A percentile compares a stretch with the other conserved stretches of the same genome.
These are phyloP conservation scores for Acomys russatus DNA, from an alignment of 2,797 vertebrate species.

Conservation along the genomic window DNA sequence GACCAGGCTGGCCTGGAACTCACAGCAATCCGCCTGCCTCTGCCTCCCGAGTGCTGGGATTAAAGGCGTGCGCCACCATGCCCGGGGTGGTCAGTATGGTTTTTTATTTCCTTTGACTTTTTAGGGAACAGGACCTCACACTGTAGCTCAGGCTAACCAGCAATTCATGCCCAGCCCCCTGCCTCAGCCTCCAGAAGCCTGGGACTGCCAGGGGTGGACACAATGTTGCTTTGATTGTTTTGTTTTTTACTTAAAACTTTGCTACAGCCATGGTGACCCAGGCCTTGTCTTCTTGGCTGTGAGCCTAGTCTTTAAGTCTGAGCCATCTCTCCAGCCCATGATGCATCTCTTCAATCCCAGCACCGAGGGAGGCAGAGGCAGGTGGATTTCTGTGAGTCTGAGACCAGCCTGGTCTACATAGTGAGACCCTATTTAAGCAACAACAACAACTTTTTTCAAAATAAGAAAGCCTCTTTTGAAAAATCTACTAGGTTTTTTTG, in stretches of 20 bases:
- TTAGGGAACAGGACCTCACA: too few relatives aligned
- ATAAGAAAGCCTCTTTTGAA: not conserved
- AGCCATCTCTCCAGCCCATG: not conserved
- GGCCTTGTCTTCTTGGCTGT: not conserved
- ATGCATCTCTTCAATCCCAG: not conserved
- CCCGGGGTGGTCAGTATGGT: not conserved
- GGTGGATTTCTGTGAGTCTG: not conserved
- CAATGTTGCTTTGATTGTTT: not conserved
- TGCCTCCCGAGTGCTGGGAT: too few relatives aligned
- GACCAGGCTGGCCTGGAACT: too few relatives aligned
- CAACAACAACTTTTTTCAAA: slow-evolving; percentile 11
- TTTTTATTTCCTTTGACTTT: not conserved
- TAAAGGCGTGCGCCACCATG: too few relatives aligned
- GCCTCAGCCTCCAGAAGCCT: not conserved
- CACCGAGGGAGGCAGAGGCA: not conserved
- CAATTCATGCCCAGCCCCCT: too few relatives aligned
- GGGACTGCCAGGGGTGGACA: not conserved
- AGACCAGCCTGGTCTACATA: not conserved
- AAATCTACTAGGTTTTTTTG: not conserved
- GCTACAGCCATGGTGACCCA: not conserved
- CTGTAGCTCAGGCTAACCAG: not conserved
- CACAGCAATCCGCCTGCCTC: too few relatives aligned
- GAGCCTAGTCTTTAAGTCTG: not conserved
- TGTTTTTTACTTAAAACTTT: slow-evolving; percentile 4
- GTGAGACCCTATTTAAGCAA: not conserved